phyloP scores from a whole-genome alignment of 2,797 vertebrate species.

The Coregonus ussuriensis region DNA sequence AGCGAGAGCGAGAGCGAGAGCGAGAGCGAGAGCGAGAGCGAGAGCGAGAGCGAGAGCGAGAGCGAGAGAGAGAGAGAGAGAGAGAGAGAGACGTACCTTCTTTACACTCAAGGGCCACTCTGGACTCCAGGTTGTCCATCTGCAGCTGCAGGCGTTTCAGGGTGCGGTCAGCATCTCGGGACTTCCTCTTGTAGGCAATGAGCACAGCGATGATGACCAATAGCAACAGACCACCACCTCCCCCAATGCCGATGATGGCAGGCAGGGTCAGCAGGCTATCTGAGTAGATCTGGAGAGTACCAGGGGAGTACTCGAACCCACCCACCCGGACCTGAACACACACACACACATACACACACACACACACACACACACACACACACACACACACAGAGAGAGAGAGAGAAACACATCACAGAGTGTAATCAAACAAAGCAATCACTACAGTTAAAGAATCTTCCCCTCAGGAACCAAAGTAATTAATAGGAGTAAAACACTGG shows the following conservation, averaged over 20 bases:
- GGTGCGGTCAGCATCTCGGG: constrained; percentile 91
- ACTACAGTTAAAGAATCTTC: background rate
- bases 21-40: too few relatives aligned
- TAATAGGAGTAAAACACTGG: background rate
- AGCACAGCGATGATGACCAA: constrained; percentile 94
- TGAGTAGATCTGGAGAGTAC: constrained; percentile 91
- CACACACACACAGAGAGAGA: background rate
- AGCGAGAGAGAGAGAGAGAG: too few relatives aligned
- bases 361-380: constrained; percentile 6
- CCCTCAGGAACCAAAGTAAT: background rate
- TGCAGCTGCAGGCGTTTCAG: constrained; percentile 95
- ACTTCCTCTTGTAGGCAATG: constrained; percentile 96
- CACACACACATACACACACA: background rate
- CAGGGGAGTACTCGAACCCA: constrained; percentile 91
- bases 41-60: too few relatives aligned
- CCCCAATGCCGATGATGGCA: constrained; percentile 90
- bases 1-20: too few relatives aligned
- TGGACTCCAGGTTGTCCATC: constrained; percentile 97
- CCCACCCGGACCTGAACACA: constrained; percentile 87
- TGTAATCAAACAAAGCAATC: constrained; percentile 14
- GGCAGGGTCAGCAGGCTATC: constrained; percentile 93
- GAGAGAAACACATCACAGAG: background rate
- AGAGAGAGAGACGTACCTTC: constrained; percentile 78
- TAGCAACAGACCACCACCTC: constrained; percentile 89
- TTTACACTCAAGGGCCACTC: constrained; percentile 95